These are phyloP conservation scores for Drosophila diplacantha DNA, from an alignment of 2,888 invertebrate genomes.

Conservation along the genomic window DNA sequence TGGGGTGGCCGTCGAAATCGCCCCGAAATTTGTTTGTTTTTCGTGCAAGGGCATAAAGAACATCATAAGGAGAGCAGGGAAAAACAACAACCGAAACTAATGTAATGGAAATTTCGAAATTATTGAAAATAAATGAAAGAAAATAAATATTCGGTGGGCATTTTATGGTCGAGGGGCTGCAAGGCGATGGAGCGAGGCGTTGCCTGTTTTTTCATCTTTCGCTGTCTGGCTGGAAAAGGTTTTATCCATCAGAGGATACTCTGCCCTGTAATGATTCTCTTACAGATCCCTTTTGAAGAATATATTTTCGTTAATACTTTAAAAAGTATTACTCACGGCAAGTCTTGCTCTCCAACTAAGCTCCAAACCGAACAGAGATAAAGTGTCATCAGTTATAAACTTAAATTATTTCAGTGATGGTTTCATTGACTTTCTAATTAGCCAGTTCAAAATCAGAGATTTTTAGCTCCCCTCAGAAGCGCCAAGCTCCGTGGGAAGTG, in stretches of 20 bases:
- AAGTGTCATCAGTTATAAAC: too few relatives aligned
- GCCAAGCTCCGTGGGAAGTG: slow-evolving; percentile 1
- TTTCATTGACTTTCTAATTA: too few relatives aligned
- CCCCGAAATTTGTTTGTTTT: slow-evolving; percentile 69
- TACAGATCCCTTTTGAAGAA: background rate
- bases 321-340: background rate
- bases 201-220: slow-evolving; percentile 14
- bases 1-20: slow-evolving; percentile 24
- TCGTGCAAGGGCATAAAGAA: slow-evolving; percentile 69
- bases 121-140: slow-evolving; percentile 75
- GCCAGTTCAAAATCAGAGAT: too few relatives aligned
- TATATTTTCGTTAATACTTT: background rate
- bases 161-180: slow-evolving; percentile 39
- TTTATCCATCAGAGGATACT: slow-evolving; percentile 12
- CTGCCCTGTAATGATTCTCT: slow-evolving; percentile 3
- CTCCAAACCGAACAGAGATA: accelerated
- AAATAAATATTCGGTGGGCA: slow-evolving; percentile 64
- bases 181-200: slow-evolving; percentile 40
- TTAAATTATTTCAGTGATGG: too few relatives aligned
- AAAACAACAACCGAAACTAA: slow-evolving; percentile 60
- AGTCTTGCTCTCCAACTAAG: background rate
- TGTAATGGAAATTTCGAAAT: slow-evolving; percentile 74
- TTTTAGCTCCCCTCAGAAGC: background rate
- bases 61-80: slow-evolving; percentile 38
- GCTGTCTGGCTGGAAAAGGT: slow-evolving; percentile 1